These are phyloP conservation scores for Sesamia nonagrioides DNA, from an alignment of 1,140 invertebrate species.

Conservation along the genomic window DNA sequence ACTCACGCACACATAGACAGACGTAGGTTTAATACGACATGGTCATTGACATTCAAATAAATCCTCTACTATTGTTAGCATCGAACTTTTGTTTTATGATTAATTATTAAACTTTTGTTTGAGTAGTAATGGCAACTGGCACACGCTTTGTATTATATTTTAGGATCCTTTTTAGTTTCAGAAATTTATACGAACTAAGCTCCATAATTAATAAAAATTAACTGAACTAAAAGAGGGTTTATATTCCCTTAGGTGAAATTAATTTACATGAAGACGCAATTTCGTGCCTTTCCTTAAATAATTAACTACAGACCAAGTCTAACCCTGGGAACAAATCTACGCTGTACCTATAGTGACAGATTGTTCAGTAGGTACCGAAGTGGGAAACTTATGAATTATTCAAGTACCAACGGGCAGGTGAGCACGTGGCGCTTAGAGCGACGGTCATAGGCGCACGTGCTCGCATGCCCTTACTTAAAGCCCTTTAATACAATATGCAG, in stretches of 20 bases:
- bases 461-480: not conserved
- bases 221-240: not conserved
- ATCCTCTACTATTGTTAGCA: not conserved
- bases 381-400: constrained; percentile 42
- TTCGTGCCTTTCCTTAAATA: not conserved
- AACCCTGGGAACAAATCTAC: not conserved
- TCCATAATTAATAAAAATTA: not conserved
- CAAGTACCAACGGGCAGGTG: not conserved
- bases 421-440: not conserved
- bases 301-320: no score
- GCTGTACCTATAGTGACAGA: not conserved
- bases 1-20: no score
- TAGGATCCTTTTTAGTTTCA: no score
- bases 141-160: no score
- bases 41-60: constrained; percentile 1
- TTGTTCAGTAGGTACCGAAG: not conserved
- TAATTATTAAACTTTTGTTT: no score
- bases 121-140: not conserved
- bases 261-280: not conserved
- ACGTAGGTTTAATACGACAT: not conserved
- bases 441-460: constrained; percentile 10
- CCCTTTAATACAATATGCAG: not conserved
- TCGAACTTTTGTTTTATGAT: constrained; percentile 7
- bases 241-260: not conserved
- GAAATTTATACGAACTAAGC: no score